phyloP scores from a whole-genome alignment of 2,113 vertebrate genomes.

The Megaceryle torquata region DNA sequence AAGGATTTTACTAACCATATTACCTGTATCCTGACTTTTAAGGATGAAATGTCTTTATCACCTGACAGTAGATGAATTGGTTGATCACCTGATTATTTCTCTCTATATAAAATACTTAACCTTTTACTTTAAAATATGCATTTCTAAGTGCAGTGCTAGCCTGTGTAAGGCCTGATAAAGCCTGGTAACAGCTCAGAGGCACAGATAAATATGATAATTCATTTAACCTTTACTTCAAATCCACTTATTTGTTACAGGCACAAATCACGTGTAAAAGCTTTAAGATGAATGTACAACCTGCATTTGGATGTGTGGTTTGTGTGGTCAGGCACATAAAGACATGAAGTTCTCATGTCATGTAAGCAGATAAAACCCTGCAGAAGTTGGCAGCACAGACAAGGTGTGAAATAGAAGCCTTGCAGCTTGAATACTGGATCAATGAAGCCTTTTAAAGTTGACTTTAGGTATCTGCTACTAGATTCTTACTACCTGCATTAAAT shows the following conservation, averaged over 20 bases:
- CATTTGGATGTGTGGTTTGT: background rate
- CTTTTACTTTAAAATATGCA: background rate
- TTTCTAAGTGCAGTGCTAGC: background rate
- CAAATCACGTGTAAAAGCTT: background rate
- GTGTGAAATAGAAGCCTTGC: slow-evolving; percentile 9
- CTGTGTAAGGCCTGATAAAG: background rate
- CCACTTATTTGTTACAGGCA: background rate
- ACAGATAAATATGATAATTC: background rate
- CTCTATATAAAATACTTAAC: background rate
- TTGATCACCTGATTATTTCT: background rate
- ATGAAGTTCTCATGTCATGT: background rate
- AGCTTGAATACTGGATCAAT: background rate
- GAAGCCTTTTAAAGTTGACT: background rate
- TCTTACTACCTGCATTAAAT: background rate
- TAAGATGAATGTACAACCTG: background rate
- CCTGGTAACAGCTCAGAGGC: background rate
- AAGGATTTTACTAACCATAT: background rate
- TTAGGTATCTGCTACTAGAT: background rate
- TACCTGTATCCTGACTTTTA: background rate
- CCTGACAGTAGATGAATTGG: background rate
- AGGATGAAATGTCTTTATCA: background rate
- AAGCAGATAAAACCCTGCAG: background rate
- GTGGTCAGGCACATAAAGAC: background rate
- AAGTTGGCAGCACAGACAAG: background rate
- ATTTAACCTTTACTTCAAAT: slow-evolving; percentile 21